A percentile compares a stretch with the other conserved stretches of the same genome.
phyloP scores from a whole-genome alignment of 2,113 vertebrate genomes.

The Oryzias woworae region DNA sequence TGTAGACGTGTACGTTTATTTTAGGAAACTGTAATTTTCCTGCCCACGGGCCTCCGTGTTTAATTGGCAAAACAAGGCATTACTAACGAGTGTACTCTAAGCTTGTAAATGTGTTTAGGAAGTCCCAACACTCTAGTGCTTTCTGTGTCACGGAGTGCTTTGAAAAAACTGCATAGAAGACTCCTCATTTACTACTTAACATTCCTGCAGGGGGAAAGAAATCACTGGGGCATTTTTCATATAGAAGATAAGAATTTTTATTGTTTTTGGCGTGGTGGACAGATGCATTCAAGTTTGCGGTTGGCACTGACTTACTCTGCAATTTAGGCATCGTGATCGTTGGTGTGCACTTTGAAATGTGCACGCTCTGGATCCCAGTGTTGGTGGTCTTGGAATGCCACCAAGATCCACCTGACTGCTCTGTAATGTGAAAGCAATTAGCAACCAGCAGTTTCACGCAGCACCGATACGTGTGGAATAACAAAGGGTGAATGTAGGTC shows the following conservation, averaged over 20 bases:
- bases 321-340: constrained; percentile 37
- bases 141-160: neutral
- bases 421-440: constrained; percentile 91
- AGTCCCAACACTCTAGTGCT: constrained; percentile 16
- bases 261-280: no score
- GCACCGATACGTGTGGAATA: constrained; percentile 71
- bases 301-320: constrained; percentile 6
- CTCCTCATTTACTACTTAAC: neutral
- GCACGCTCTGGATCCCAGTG: constrained; percentile 64
- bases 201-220: no score
- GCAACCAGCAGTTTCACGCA: constrained; percentile 77
- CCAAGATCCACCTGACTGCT: constrained; percentile 82
- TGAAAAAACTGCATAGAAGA: neutral
- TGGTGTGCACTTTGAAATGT: constrained; percentile 51
- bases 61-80: constrained; percentile 44
- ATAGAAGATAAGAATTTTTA: no score
- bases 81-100: constrained; percentile 34
- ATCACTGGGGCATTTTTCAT: no score
- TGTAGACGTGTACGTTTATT: constrained; percentile 4
- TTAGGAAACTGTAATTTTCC: constrained; percentile 30
- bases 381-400: constrained; percentile 89
- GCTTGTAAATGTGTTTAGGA: constrained; percentile 45
- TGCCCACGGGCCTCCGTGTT: constrained; percentile 21
- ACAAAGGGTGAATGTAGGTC: constrained; percentile 67
- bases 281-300: no score